A percentile compares a stretch with the other conserved stretches of the same genome.
These are phyloP conservation scores for Nibea albiflora DNA, from an alignment of 2,113 vertebrate genomes.

Conservation along the genomic window DNA sequence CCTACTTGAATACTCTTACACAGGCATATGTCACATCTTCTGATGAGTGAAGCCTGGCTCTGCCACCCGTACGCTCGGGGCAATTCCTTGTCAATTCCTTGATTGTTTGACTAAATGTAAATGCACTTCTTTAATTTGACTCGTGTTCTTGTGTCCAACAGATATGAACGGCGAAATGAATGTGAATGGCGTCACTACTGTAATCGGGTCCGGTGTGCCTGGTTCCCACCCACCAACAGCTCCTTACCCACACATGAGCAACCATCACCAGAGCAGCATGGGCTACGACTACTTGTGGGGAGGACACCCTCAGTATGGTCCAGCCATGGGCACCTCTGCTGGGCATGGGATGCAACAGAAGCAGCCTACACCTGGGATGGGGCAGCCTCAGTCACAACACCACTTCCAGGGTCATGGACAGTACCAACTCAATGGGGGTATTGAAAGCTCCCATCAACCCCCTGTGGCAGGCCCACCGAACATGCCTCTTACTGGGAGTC, in stretches of 20 bases:
- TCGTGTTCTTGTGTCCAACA: slow-evolving; percentile 64
- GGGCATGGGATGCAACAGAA: slow-evolving; percentile 87
- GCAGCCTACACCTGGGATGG: slow-evolving; percentile 82
- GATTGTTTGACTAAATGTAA: too few relatives aligned
- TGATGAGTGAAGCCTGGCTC: too few relatives aligned
- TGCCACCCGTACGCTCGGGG: too few relatives aligned
- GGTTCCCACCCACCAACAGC: slow-evolving; percentile 87
- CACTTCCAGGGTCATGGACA: slow-evolving; percentile 87
- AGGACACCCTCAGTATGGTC: slow-evolving; percentile 88
- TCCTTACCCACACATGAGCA: slow-evolving; percentile 85
- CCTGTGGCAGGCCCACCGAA: slow-evolving; percentile 82
- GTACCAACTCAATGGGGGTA: slow-evolving; percentile 91
- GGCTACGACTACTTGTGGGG: slow-evolving; percentile 95
- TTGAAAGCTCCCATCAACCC: slow-evolving; percentile 82
- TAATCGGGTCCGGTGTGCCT: slow-evolving; percentile 91
- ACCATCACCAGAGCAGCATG: slow-evolving; percentile 86
- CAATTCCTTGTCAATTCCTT: too few relatives aligned
- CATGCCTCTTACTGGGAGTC: slow-evolving; percentile 81
- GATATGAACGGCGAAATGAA: slow-evolving; percentile 97
- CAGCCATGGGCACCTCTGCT: slow-evolving; percentile 78
- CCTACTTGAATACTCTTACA: too few relatives aligned
- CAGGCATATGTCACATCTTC: too few relatives aligned
- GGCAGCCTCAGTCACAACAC: slow-evolving; percentile 82
- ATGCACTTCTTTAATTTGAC: not conserved
- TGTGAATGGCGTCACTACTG: slow-evolving; percentile 98